Conservation (phyloP, 37 sponge, comb jelly and placozoan genomes). For the Halisarca cf. caerulea region DNA sequence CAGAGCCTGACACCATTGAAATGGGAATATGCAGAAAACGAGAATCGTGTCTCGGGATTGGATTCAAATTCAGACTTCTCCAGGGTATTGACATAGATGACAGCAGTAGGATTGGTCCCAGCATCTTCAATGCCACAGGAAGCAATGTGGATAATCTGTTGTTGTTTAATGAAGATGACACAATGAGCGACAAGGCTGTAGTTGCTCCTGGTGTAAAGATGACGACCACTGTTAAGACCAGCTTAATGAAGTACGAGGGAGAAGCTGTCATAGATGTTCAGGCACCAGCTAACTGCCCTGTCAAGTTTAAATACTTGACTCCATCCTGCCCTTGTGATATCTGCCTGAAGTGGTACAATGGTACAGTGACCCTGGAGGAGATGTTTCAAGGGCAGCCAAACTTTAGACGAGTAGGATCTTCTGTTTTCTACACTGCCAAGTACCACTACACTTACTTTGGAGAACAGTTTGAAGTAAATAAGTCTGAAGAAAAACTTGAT, state of each 20-base stretch:
- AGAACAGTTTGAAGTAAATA: conserved; percentile 9
- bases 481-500: neutral
- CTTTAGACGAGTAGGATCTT: neutral
- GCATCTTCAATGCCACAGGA: neutral
- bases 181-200: neutral
- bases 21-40: neutral
- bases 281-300: neutral
- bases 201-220: conserved; percentile 2
- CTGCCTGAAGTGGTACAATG: neutral
- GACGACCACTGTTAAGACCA: neutral
- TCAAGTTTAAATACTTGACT: neutral
- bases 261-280: conserved; percentile 1
- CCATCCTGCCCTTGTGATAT: neutral
- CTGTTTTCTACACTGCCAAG: neutral
- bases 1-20: conserved; percentile 6
- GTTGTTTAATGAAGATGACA: neutral
- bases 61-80: neutral
- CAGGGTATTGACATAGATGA: neutral
- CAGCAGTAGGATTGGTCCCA: neutral
- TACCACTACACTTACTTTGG: neutral
- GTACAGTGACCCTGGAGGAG: conserved; percentile 1
- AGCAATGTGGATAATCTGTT: neutral
- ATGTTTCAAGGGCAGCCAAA: neutral
- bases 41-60: neutral
- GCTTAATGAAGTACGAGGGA: neutral